A percentile compares a stretch with the other conserved stretches of the same genome.
phyloP scores from a whole-genome alignment of 2,113 vertebrate species.

The Perca schrenkii region DNA sequence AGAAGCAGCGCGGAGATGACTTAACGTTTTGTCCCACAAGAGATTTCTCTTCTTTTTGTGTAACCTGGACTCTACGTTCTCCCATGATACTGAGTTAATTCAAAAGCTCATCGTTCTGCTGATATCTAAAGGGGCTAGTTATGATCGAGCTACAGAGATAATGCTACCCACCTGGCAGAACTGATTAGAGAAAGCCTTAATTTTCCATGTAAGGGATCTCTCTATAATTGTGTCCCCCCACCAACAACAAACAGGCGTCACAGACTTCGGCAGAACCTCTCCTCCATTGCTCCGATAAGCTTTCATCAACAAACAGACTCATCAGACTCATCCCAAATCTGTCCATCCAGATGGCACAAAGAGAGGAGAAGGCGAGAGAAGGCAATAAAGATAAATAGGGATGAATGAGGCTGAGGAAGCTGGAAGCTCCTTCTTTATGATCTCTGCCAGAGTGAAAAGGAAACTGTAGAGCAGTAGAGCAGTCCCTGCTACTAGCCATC shows the following conservation, averaged over 20 bases:
- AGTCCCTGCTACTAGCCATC: background rate
- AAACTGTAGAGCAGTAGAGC: conserved; percentile 10
- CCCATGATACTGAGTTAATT: conserved; percentile 29
- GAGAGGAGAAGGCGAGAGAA: conserved; percentile 50
- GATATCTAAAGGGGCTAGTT: conserved; percentile 5
- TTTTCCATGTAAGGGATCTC: conserved; percentile 46
- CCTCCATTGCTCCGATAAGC: conserved; percentile 69
- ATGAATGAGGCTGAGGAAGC: conserved; percentile 49
- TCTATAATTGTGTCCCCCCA: conserved; percentile 46
- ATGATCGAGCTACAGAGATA: conserved; percentile 20
- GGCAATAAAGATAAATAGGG: conserved; percentile 33
- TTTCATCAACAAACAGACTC: conserved; percentile 74
- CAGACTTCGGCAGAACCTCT: conserved; percentile 55
- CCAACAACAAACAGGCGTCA: conserved; percentile 61
- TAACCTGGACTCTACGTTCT: background rate
- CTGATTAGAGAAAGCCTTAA: conserved; percentile 32
- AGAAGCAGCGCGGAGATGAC: conserved; percentile 3
- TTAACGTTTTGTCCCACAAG: background rate
- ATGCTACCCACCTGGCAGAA: conserved; percentile 29
- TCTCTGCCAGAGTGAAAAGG: conserved; percentile 24
- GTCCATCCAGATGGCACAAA: conserved; percentile 79
- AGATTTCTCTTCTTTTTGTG: background rate
- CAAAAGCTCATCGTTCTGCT: conserved; percentile 21
- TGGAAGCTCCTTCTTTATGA: conserved; percentile 24
- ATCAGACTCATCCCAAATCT: conserved; percentile 72